phyloP scores from a whole-genome alignment of 2,888 invertebrate species.

The Galerucella nymphaeae region DNA sequence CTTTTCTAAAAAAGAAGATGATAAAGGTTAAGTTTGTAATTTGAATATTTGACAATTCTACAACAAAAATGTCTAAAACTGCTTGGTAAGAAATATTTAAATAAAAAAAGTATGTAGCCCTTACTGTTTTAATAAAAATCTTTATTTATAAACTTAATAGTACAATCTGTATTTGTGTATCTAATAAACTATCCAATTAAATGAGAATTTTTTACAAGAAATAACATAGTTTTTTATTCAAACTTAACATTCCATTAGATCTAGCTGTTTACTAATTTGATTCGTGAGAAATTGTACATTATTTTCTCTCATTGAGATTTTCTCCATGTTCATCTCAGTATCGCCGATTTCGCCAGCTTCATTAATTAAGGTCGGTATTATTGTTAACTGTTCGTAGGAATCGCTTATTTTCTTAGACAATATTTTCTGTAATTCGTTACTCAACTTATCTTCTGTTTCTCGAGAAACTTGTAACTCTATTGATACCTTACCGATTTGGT shows the following conservation, averaged over 20 bases:
- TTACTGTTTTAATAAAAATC: too few species aligned
- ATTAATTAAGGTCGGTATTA: neutral
- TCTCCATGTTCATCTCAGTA: neutral
- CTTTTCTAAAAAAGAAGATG: too few species aligned
- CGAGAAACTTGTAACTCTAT: neutral
- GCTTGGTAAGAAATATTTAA: too few species aligned
- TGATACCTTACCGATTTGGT: neutral
- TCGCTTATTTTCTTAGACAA: neutral
- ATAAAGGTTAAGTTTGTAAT: too few species aligned
- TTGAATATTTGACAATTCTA: too few species aligned
- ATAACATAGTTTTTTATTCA: neutral
- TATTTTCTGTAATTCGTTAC: neutral
- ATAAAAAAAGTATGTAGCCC: too few species aligned
- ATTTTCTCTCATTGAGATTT: slow-evolving; percentile 5
- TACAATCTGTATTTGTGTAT: too few species aligned
- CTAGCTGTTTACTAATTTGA: slow-evolving; percentile 8
- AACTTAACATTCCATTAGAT: neutral
- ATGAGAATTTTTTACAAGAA: neutral
- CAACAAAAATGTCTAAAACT: too few species aligned
- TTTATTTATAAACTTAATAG: too few species aligned
- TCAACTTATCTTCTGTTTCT: neutral
- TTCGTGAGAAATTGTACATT: slow-evolving; percentile 11
- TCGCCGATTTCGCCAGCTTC: slow-evolving; percentile 6
- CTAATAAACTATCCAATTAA: neutral
- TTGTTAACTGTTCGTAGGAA: neutral